Conservation (phyloP, 2,888 invertebrate species). For the Oconnorella tubifera region DNA sequence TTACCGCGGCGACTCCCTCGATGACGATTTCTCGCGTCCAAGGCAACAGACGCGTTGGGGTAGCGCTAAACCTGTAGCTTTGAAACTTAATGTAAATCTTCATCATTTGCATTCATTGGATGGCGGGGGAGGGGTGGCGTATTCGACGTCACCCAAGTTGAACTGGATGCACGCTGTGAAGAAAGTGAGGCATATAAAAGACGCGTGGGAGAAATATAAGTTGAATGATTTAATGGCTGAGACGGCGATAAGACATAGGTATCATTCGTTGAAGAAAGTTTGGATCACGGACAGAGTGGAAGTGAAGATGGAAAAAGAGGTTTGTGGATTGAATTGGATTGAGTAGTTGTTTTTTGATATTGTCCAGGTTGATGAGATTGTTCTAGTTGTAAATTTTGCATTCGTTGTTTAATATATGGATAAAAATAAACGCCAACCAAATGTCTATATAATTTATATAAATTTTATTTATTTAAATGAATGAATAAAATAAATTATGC, state of each 20-base stretch:
- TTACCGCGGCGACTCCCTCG: not conserved
- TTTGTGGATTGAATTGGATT: too few species aligned
- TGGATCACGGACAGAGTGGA: slow-evolving; percentile 60
- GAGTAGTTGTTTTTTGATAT: too few species aligned
- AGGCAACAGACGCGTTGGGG: slow-evolving; percentile 5
- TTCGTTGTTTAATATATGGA: too few species aligned
- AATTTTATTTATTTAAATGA: too few species aligned
- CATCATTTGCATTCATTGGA: slow-evolving; percentile 1
- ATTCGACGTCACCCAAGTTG: slow-evolving; percentile 15
- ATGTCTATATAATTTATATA: too few species aligned
- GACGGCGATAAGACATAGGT: slow-evolving; percentile 58
- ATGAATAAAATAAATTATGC: too few species aligned
- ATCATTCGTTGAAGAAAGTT: slow-evolving; percentile 59
- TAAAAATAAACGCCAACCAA: too few species aligned
- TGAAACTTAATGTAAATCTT: slow-evolving; percentile 4
- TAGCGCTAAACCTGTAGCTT: slow-evolving; percentile 5
- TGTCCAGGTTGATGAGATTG: too few species aligned
- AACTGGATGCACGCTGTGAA: slow-evolving; percentile 32
- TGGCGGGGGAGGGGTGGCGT: not conserved
- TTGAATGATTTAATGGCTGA: slow-evolving; percentile 57
- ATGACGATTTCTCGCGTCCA: not conserved
- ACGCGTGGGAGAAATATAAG: slow-evolving; percentile 60
- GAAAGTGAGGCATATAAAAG: slow-evolving; percentile 42
- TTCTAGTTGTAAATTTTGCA: too few species aligned
- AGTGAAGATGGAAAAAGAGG: slow-evolving; percentile 59